Evolutionary conservation across 2,888 invertebrate species (phyloP).

Genomic region (Tethea ocularis): DNA sequence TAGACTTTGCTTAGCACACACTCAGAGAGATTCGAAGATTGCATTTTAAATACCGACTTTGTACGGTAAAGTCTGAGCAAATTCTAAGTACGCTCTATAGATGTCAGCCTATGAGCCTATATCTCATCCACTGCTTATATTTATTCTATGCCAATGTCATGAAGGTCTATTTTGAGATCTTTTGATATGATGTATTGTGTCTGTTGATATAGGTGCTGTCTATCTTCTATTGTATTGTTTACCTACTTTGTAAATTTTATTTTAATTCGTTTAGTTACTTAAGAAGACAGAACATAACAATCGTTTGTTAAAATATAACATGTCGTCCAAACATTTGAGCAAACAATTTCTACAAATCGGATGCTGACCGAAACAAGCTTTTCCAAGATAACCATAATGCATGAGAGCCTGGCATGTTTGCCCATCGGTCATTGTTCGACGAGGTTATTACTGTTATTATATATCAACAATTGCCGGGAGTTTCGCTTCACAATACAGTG

Average conservation of each 20-base stretch:
- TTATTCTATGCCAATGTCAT: background rate
- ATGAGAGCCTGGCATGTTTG: background rate
- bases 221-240: no score
- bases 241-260: no score
- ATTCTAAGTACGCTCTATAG: no score
- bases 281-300: no score
- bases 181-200: background rate
- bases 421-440: background rate
- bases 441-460: background rate
- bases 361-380: background rate
- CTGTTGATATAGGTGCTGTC: no score
- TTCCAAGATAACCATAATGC: slow-evolving; percentile 3
- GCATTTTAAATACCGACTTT: no score
- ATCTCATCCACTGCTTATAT: background rate
- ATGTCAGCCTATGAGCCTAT: no score
- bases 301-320: no score
- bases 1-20: no score
- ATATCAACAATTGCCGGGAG: background rate
- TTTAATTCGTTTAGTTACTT: no score
- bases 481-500: background rate
- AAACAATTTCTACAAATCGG: background rate
- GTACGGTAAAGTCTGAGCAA: no score
- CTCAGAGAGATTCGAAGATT: no score
- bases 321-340: background rate
- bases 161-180: background rate